Base-by-base conservation (phyloP, 2,113 vertebrate genomes). In the Odontophorus gujanensis region DNA sequence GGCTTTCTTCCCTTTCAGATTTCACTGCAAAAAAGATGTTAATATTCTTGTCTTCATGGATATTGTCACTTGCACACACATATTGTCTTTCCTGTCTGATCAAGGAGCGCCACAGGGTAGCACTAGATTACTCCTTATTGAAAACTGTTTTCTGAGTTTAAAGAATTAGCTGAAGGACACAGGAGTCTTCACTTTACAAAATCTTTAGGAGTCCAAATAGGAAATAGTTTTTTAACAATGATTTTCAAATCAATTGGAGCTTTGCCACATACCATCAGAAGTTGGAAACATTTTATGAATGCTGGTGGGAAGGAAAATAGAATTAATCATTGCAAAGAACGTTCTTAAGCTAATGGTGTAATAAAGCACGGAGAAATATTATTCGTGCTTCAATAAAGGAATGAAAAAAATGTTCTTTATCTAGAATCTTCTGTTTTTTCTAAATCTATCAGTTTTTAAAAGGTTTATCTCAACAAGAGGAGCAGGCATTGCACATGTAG, bases 91-190 rank as follows among this genome's bases (percentile, higher is more conserved):
- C 47, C 78, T 66, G 21, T 5, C 21, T 67, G 57, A 25, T 19
- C 16, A 80, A 74, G 0, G 1, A 69, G 10, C 4, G 14, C 8
- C 10, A 7, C 20, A 18, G 12, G 30, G 2, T 11, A 79, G 11
- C 7, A 34, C 6, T 24, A 47, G 16, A 71, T 69, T 19, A 32
- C 3, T 51, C 8, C 19, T 90, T 42, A 16, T 24, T 20, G 12
- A 65, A 34, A 38, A 47, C 26, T 9, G 25, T 3, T 59, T 72
- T 59, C 16, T 59, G 51, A 66, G 38, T 40, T 77, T 24, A 77
- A 65, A 58, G 22, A 59, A 38, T 71, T 19, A 77, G 19, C 40
- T 21, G 26, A 45, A 26, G 28, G n/a, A 40, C 34, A 9, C 15
- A 72, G n/a, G 76, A 92, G 50, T 7, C 22, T 51, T 22, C 19